Conservation (phyloP, 2,113 vertebrate species). For the Apodemus speciosus region DNA sequence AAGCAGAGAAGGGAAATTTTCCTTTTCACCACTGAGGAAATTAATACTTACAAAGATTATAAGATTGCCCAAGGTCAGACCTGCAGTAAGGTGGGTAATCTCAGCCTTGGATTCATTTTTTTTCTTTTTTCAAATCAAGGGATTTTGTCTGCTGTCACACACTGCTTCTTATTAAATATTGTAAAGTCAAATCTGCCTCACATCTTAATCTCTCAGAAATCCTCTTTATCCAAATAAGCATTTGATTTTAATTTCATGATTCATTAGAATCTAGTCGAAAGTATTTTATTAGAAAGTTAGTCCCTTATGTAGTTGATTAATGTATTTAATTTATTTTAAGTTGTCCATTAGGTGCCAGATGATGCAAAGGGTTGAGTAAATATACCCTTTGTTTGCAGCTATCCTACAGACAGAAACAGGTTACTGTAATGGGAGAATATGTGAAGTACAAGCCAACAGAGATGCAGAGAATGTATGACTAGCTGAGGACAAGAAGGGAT, state of each 20-base stretch:
- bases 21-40: constrained; percentile 52
- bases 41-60: constrained; percentile 61
- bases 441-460: background rate
- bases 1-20: constrained; percentile 50
- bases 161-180: constrained; percentile 56
- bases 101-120: constrained; percentile 43
- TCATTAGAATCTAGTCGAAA: constrained; percentile 35
- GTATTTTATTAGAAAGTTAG: constrained; percentile 57
- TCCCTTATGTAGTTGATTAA: background rate
- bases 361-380: background rate
- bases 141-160: constrained; percentile 34
- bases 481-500: fast-evolving
- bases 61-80: constrained; percentile 41
- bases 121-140: constrained; percentile 19
- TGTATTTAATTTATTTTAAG: constrained; percentile 35
- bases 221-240: constrained; percentile 55
- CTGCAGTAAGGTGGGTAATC: background rate
- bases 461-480: fast-evolving
- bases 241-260: constrained; percentile 60
- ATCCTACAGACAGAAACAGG: background rate
- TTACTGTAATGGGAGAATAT: background rate
- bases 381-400: background rate
- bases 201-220: constrained; percentile 59
- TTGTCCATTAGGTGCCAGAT: background rate
- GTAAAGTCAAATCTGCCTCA: constrained; percentile 32